Conservation (phyloP, 2,797 vertebrate genomes). For the Channallabes apus region DNA sequence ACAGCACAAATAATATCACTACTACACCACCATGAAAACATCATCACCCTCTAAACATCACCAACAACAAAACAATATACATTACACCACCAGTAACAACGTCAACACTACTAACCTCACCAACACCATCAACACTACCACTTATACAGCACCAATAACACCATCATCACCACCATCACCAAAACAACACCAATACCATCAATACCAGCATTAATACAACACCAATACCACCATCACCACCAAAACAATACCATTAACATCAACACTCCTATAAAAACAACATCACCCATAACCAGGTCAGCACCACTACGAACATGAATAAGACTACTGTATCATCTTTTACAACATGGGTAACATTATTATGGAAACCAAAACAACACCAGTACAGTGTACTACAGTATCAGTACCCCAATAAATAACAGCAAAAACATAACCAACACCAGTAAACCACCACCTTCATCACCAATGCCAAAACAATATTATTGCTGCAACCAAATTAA, state of each 20-base stretch:
- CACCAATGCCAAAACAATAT: too few species aligned
- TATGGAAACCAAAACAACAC: not conserved
- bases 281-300: not conserved
- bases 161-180: not conserved
- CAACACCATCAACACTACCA: not conserved
- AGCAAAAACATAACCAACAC: not conserved
- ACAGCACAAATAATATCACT: not conserved
- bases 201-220: not conserved
- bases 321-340: not conserved
- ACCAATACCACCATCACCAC: not conserved
- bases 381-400: not conserved
- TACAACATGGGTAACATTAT: not conserved
- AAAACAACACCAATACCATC: not conserved
- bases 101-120: not conserved
- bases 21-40: not conserved
- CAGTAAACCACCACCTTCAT: not conserved
- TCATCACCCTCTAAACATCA: not conserved
- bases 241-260: not conserved
- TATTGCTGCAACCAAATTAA: too few species aligned
- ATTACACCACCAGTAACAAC: not conserved
- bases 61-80: not conserved
- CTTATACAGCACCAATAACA: too few species aligned
- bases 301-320: not conserved
- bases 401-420: too few species aligned
- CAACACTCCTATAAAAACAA: not conserved